Conservation (phyloP, 1,140 invertebrate genomes). For the Zophobas morio region DNA sequence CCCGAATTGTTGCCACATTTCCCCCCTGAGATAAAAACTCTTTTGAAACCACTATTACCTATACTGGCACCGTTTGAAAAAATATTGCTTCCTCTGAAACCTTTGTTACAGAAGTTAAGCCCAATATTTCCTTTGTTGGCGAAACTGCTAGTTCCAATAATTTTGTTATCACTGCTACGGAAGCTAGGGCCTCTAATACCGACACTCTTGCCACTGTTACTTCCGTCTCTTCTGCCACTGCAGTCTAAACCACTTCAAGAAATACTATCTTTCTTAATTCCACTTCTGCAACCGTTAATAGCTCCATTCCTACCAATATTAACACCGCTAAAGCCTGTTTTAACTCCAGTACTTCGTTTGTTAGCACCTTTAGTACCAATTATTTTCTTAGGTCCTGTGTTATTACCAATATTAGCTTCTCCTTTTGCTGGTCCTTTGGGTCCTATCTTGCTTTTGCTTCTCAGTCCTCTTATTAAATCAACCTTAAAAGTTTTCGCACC, state of each 20-base stretch:
- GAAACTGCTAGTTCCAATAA: neutral
- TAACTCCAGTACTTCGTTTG: constrained; percentile 1
- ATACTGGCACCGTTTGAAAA: constrained; percentile 2
- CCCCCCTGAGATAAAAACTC: neutral
- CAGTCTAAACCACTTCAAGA: constrained; percentile 1
- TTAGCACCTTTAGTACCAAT: constrained; percentile 14
- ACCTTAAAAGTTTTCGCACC: neutral
- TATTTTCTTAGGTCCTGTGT: constrained; percentile 13
- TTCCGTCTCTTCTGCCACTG: neutral
- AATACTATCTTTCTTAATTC: neutral
- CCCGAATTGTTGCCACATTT: constrained; percentile 1
- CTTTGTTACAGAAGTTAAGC: constrained; percentile 4
- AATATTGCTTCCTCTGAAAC: neutral
- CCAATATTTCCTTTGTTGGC: neutral
- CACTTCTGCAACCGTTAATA: constrained; percentile 2
- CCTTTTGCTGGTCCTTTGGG: constrained; percentile 10
- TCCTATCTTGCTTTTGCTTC: neutral
- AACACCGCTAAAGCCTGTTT: neutral
- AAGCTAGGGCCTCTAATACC: neutral
- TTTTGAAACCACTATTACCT: neutral
- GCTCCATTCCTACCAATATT: constrained; percentile 4
- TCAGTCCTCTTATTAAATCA: neutral
- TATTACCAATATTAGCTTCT: constrained; percentile 6
- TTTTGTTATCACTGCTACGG: neutral
- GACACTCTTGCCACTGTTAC: neutral